Evolutionary conservation across 35 echinoderm and acorn worm species (phyloP).

Genomic region (Diadema setosum): DNA sequence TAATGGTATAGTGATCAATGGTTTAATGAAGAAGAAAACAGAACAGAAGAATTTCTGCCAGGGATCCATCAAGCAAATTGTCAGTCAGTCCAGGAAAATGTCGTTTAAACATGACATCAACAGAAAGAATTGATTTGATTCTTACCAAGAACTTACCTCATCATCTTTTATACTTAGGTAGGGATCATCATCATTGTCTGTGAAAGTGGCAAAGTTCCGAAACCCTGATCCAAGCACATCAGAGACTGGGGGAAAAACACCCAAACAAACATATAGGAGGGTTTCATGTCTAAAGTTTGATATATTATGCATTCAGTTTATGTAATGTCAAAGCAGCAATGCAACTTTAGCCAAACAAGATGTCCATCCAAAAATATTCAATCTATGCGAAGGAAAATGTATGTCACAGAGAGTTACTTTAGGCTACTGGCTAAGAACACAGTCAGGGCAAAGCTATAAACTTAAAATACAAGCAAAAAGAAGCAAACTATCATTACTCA

Average conservation of each 20-base stretch:
- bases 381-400: background rate
- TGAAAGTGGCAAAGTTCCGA: conserved; percentile 50
- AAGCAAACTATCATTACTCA: too few species aligned
- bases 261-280: background rate
- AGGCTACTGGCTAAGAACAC: background rate
- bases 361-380: background rate
- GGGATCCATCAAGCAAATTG: background rate
- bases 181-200: conserved; percentile 73
- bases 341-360: background rate
- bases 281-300: background rate
- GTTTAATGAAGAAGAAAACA: too few species aligned
- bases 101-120: background rate
- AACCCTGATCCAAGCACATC: background rate
- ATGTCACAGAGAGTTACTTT: background rate
- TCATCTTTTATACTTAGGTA: conserved; percentile 82
- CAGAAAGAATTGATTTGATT: background rate
- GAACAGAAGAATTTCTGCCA: background rate
- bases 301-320: background rate
- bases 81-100: background rate
- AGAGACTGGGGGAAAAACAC: background rate
- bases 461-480: too few species aligned
- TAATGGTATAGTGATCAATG: too few species aligned
- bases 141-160: conserved; percentile 23
- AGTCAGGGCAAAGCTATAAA: background rate
- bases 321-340: background rate